These are phyloP conservation scores for Sialis lutaria DNA, from an alignment of 2,888 invertebrate species.

Conservation along the genomic window DNA sequence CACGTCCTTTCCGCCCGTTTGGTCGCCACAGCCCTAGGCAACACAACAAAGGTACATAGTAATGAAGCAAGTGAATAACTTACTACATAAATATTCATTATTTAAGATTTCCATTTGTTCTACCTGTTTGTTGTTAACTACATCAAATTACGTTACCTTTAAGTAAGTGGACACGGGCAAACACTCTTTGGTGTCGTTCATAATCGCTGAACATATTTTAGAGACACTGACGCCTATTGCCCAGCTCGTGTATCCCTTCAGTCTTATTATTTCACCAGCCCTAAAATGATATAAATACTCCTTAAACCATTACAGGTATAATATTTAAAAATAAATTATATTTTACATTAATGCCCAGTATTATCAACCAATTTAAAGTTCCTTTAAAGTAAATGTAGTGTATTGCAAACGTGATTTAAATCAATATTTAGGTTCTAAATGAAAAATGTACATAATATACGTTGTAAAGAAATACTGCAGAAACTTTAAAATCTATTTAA, in stretches of 20 bases:
- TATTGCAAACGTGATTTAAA: no score
- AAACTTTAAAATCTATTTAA: no score
- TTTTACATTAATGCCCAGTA: no score
- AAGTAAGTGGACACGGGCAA: slow-evolving; percentile 63
- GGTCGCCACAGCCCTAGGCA: not conserved
- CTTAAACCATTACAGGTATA: no score
- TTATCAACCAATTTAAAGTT: no score
- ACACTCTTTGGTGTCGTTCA: slow-evolving; percentile 52
- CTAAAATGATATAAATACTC: no score
- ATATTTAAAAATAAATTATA: no score
- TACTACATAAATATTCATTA: not conserved
- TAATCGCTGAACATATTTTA: slow-evolving; percentile 44
- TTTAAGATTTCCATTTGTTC: slow-evolving; percentile 13
- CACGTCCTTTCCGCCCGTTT: slow-evolving; percentile 28
- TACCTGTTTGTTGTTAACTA: slow-evolving; percentile 31
- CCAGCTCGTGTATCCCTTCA: slow-evolving; percentile 80
- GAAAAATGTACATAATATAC: no score
- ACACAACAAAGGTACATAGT: not conserved
- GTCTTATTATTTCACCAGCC: slow-evolving; percentile 64
- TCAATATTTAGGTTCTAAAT: no score
- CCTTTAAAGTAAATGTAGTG: no score
- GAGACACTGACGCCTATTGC: slow-evolving; percentile 66
- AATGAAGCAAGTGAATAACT: not conserved
- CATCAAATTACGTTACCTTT: slow-evolving; percentile 43
- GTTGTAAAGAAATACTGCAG: no score